Conservation (phyloP, 2,888 invertebrate species). For the Anodontia alba region DNA sequence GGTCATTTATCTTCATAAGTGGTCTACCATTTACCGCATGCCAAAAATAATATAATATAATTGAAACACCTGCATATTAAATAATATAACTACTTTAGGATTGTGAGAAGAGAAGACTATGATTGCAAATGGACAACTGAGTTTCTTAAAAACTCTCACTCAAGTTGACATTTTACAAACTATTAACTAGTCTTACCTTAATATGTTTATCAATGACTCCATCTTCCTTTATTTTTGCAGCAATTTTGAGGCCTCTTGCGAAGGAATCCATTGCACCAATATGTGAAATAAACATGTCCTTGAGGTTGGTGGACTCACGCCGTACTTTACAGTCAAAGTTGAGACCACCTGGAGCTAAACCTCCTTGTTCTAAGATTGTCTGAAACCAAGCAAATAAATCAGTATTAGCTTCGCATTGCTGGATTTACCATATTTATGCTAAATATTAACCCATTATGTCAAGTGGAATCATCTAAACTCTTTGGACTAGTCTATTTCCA, state of each 20-base stretch:
- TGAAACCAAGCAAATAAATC: conserved; percentile 56
- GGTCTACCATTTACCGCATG: no score
- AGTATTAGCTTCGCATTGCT: no score
- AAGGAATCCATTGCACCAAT: conserved; percentile 87
- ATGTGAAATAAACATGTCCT: conserved; percentile 87
- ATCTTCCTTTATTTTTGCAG: conserved; percentile 87
- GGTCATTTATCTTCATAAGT: no score
- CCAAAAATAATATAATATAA: no score
- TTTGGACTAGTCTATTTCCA: no score
- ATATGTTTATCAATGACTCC: conserved; percentile 87
- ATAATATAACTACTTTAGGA: no score
- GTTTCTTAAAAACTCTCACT: no score
- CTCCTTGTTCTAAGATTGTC: conserved; percentile 86
- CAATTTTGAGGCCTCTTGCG: conserved; percentile 87
- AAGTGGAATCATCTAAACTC: no score
- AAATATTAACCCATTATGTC: not conserved
- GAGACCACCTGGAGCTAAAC: conserved; percentile 88
- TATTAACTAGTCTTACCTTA: conserved; percentile 82
- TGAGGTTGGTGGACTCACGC: conserved; percentile 86
- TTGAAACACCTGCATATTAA: no score
- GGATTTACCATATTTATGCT: no score
- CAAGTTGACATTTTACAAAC: not conserved
- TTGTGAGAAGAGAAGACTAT: no score
- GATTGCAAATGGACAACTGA: no score
- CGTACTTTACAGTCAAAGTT: conserved; percentile 87